A percentile compares a stretch with the other conserved stretches of the same genome.
These are phyloP conservation scores for Rhopalosiphum maidis DNA, from an alignment of 1,140 invertebrate species.

Conservation along the genomic window DNA sequence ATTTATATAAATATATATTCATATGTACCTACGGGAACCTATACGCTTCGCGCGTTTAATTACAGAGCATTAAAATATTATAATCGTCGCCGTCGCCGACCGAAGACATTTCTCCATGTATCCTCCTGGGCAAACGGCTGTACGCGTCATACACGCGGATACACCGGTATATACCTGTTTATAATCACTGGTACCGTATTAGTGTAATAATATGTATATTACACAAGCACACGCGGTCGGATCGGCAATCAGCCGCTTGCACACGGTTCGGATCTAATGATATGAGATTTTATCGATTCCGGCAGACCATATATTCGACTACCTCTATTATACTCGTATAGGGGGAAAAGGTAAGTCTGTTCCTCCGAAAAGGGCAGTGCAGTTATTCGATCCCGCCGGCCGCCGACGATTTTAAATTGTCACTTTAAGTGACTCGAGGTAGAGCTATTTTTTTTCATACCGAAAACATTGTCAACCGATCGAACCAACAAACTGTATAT, in stretches of 20 bases:
- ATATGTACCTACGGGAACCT: no score
- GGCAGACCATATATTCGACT: not conserved
- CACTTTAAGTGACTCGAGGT: not conserved
- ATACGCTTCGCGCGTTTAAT: not conserved
- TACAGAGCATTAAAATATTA: not conserved
- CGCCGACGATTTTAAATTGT: not conserved
- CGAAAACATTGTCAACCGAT: not conserved
- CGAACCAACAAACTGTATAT: not conserved
- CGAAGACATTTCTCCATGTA: not conserved
- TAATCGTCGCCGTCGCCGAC: not conserved
- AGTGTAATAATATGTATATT: not conserved
- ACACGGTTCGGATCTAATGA: not conserved
- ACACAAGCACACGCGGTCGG: no score
- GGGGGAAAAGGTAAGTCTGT: not conserved
- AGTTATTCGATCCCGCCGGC: not conserved
- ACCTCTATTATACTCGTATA: no score
- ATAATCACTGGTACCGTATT: not conserved
- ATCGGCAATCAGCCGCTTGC: not conserved
- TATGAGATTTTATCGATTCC: not conserved
- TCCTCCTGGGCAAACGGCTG: not conserved
- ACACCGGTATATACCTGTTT: not conserved
- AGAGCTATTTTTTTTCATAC: not conserved
- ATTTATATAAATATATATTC: no score
- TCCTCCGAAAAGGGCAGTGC: not conserved
- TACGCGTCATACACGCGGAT: not conserved